These are phyloP conservation scores for Limnodromus scolopaceus DNA, from an alignment of 2,797 vertebrate species.

Conservation along the genomic window DNA sequence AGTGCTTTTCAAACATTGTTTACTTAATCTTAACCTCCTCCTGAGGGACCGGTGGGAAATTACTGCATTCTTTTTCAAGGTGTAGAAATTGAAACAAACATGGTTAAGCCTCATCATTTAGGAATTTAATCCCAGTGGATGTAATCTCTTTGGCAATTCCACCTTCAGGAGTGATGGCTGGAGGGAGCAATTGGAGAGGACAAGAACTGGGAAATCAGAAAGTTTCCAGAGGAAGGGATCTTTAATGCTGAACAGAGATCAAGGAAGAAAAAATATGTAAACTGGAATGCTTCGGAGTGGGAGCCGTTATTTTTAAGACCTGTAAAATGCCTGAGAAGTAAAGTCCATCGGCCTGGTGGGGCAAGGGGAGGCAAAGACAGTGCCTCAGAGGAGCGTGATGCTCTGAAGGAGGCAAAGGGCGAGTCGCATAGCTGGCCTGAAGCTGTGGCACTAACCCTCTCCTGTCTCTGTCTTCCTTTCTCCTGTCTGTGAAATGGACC, in stretches of 20 bases:
- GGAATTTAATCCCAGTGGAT: background rate
- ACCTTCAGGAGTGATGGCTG: background rate
- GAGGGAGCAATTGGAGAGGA: background rate
- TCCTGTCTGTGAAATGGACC: background rate
- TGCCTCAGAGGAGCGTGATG: background rate
- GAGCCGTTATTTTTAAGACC: background rate
- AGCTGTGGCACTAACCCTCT: background rate
- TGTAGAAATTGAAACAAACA: constrained; percentile 10
- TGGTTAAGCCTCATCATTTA: background rate
- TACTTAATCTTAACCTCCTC: constrained; percentile 13
- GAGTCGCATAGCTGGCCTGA: rapidly evolving
- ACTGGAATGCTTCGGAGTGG: background rate
- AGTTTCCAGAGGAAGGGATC: background rate
- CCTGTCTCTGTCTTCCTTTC: background rate
- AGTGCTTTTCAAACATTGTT: constrained; percentile 28
- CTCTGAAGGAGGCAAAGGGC: background rate
- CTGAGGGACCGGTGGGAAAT: background rate
- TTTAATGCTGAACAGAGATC: background rate
- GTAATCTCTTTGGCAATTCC: background rate
- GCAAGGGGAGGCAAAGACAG: background rate
- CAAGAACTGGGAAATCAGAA: background rate
- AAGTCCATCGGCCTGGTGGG: background rate
- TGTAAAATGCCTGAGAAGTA: background rate
- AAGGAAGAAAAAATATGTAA: background rate
- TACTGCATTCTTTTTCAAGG: background rate